A percentile compares a stretch with the other conserved stretches of the same genome.
These are phyloP conservation scores for Sesia bembeciformis DNA, from an alignment of 2,888 invertebrate genomes.

Conservation along the genomic window DNA sequence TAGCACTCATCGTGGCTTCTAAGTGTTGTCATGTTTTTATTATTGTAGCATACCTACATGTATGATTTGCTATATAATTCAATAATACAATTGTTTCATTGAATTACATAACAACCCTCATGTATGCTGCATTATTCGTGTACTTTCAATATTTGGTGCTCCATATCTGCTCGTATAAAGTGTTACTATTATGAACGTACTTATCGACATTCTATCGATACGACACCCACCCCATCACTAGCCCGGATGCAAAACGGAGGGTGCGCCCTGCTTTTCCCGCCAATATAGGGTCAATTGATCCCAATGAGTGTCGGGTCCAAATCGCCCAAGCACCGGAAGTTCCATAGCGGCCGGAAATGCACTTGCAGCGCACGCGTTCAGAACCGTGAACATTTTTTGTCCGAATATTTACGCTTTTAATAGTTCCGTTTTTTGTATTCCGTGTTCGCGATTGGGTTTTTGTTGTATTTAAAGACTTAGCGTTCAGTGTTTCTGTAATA, in stretches of 20 bases:
- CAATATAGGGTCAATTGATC: conserved; percentile 40
- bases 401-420: conserved; percentile 1
- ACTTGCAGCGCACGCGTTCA: neutral
- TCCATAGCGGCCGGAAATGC: neutral
- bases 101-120: no score
- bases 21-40: no score
- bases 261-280: conserved; percentile 33
- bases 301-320: conserved; percentile 25
- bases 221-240: conserved; percentile 16
- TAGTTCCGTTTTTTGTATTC: conserved; percentile 11
- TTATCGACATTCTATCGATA: neutral
- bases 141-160: no score
- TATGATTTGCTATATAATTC: no score
- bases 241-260: conserved; percentile 44
- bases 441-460: neutral
- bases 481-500: neutral
- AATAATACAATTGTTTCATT: no score
- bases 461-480: neutral
- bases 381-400: neutral
- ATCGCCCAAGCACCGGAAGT: neutral
- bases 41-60: no score
- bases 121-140: no score
- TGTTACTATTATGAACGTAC: no score
- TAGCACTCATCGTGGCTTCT: no score
- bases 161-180: no score